Evolutionary conservation across 2,797 vertebrate genomes (phyloP).

Genomic region (Xenops minutus): DNA sequence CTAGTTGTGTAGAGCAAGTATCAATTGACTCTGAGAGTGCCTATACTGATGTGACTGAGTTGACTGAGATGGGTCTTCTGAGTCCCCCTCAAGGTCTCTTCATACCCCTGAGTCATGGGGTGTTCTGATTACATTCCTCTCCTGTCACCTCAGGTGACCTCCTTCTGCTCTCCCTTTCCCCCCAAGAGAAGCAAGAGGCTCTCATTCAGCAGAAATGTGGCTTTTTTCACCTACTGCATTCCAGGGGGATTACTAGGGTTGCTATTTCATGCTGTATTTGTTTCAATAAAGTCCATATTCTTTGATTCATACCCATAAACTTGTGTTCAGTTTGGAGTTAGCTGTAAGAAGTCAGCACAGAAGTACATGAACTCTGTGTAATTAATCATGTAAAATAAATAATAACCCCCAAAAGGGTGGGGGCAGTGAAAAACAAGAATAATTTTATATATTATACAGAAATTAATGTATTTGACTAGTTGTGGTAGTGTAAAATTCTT

Average conservation of each 20-base stretch:
- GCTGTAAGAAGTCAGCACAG: not conserved
- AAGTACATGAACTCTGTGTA: not conserved
- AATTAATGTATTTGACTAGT: not conserved
- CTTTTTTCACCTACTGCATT: not conserved
- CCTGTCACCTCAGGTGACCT: not conserved
- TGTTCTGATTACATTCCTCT: not conserved
- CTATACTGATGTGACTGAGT: not conserved
- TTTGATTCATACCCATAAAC: not conserved
- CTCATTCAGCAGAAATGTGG: not conserved
- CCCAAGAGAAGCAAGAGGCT: not conserved
- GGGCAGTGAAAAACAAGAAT: not conserved
- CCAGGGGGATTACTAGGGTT: not conserved
- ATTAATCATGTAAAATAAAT: not conserved
- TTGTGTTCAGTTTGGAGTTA: not conserved
- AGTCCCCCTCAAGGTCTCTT: not conserved
- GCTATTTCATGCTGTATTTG: not conserved
- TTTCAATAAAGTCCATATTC: not conserved
- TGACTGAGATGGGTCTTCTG: not conserved
- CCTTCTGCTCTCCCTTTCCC: not conserved
- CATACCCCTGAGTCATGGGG: not conserved
- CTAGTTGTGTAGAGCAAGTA: not conserved
- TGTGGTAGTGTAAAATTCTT: not conserved
- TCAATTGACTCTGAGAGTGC: not conserved
- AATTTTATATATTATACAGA: not conserved
- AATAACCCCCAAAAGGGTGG: accelerated